These are phyloP conservation scores for Silurus aristotelis DNA, from an alignment of 2,797 vertebrate species.

Conservation along the genomic window DNA sequence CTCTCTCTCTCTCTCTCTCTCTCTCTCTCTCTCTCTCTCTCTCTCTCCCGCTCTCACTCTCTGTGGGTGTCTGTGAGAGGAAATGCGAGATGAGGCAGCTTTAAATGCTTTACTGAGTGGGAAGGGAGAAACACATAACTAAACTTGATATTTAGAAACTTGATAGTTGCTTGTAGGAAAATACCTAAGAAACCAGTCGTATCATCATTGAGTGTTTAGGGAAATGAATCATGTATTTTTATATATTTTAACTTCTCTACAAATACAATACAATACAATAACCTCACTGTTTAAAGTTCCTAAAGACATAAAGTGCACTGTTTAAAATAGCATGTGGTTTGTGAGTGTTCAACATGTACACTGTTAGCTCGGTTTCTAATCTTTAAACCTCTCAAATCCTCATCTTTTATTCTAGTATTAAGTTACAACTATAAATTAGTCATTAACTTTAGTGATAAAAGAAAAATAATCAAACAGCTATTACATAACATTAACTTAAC, in stretches of 20 bases:
- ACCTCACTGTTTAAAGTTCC: not conserved
- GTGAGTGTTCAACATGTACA: not conserved
- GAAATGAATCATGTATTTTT: not conserved
- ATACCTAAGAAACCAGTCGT: not conserved
- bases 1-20: conserved; percentile 45
- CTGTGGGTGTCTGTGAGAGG: not conserved
- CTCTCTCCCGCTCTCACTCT: not conserved
- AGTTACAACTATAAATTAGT: not conserved
- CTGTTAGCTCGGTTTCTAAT: not conserved
- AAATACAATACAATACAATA: not conserved
- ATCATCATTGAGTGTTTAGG: not conserved
- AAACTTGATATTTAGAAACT: no score
- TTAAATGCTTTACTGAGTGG: conserved; percentile 13
- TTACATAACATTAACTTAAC: no score
- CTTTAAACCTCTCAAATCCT: not conserved
- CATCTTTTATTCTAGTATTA: not conserved
- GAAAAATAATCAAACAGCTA: no score
- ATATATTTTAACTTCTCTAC: not conserved
- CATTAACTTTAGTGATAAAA: not conserved
- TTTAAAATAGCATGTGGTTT: not conserved
- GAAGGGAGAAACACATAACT: not conserved
- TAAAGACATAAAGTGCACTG: not conserved
- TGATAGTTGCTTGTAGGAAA: not conserved
- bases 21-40: not conserved
- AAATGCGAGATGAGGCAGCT: not conserved